Evolutionary conservation across 2,888 invertebrate species (phyloP).

Genomic region (Caenorhabditis becei): DNA sequence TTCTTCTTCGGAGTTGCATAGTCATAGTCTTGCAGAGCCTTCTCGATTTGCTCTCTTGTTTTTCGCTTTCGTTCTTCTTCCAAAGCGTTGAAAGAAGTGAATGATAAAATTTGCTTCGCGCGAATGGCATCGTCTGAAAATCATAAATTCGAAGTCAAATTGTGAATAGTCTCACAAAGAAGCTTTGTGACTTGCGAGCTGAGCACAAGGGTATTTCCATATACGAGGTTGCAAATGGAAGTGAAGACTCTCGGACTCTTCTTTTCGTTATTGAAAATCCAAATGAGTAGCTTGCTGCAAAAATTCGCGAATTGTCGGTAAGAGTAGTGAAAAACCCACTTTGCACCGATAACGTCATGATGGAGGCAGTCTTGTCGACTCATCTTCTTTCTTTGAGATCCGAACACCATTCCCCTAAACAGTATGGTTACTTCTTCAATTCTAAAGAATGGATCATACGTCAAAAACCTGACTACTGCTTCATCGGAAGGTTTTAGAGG

Average conservation of each 20-base stretch:
- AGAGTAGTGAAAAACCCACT: background rate
- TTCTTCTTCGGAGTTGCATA: constrained; percentile 31
- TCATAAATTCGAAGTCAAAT: background rate
- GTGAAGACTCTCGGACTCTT: constrained; percentile 8
- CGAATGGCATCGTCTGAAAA: constrained; percentile 32
- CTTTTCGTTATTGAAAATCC: constrained; percentile 10
- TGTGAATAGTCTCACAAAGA: background rate
- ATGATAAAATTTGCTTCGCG: constrained; percentile 19
- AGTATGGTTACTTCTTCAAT: no score
- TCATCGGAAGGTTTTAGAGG: constrained; percentile 38
- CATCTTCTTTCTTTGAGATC: constrained; percentile 6
- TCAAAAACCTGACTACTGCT: constrained; percentile 21
- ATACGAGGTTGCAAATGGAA: constrained; percentile 29
- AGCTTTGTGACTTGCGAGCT: constrained; percentile 27
- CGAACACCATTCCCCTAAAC: constrained; percentile 29
- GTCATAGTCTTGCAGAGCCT: background rate
- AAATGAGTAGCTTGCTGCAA: constrained; percentile 11
- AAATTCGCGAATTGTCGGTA: no score
- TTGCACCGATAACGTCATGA: constrained; percentile 30
- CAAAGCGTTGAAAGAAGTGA: constrained; percentile 3
- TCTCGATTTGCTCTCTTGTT: constrained; percentile 31
- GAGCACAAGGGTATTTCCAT: constrained; percentile 44
- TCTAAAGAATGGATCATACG: constrained; percentile 18
- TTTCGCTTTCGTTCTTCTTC: constrained; percentile 33
- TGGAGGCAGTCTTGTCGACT: constrained; percentile 22